These are phyloP conservation scores for Arion vulgaris DNA, from an alignment of 1,140 invertebrate genomes.

Conservation along the genomic window DNA sequence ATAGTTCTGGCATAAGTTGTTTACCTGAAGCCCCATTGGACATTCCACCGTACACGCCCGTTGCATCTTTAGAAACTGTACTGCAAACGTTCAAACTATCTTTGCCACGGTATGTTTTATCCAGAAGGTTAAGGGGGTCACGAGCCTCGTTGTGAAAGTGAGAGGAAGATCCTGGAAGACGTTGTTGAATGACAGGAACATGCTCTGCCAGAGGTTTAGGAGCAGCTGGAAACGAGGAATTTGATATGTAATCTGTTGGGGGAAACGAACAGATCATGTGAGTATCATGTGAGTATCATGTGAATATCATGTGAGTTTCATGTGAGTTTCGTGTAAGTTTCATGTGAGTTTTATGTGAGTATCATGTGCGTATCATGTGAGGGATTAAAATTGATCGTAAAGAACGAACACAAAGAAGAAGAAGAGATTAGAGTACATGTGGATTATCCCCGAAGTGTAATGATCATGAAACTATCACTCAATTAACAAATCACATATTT, in stretches of 20 bases:
- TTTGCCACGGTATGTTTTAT: slow-evolving; percentile 51
- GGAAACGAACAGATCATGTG: background rate
- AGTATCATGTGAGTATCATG: no score
- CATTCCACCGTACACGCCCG: background rate
- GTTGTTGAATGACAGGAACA: slow-evolving; percentile 66
- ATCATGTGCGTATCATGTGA: no score
- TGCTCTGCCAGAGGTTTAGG: slow-evolving; percentile 66
- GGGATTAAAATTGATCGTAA: no score
- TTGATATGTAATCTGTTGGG: slow-evolving; percentile 55
- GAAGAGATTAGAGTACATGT: no score
- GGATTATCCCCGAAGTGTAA: no score
- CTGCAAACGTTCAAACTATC: slow-evolving; percentile 15
- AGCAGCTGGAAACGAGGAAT: slow-evolving; percentile 41
- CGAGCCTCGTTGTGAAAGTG: slow-evolving; percentile 47
- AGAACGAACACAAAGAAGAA: no score
- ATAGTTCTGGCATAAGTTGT: no score
- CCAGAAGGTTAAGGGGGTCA: slow-evolving; percentile 63
- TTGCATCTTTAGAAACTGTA: background rate
- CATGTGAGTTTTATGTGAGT: no score
- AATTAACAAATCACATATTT: no score
- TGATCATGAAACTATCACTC: no score
- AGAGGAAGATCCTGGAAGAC: slow-evolving; percentile 46
- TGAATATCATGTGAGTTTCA: no score
- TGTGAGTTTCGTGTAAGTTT: no score
- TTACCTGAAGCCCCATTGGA: slow-evolving; percentile 43